Evolutionary conservation across 2,888 invertebrate genomes (phyloP).

Genomic region (Taenaris catops): DNA sequence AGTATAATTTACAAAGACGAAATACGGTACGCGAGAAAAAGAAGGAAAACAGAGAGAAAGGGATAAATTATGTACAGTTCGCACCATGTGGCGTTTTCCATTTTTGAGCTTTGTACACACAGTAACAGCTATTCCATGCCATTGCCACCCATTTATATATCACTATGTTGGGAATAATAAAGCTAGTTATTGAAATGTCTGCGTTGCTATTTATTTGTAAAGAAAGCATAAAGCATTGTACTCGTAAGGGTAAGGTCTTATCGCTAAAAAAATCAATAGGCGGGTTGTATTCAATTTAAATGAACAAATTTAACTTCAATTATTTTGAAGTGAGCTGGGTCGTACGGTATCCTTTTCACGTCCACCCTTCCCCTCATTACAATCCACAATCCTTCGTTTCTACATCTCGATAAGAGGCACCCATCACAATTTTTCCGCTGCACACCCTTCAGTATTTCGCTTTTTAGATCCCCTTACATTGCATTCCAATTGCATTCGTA

Average conservation of each 20-base stretch:
- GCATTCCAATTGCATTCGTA: constrained; percentile 70
- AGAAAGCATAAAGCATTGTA: not conserved
- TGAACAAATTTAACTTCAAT: constrained; percentile 78
- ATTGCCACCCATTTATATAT: too few relatives aligned
- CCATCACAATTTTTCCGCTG: constrained; percentile 63
- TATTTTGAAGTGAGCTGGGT: constrained; percentile 71
- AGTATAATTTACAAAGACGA: too few relatives aligned
- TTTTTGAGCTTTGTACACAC: too few relatives aligned
- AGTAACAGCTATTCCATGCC: too few relatives aligned
- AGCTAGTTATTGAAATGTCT: too few relatives aligned
- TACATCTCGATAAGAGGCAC: constrained; percentile 71
- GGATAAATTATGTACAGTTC: too few relatives aligned
- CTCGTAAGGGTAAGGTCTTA: constrained; percentile 15
- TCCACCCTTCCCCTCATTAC: constrained; percentile 72
- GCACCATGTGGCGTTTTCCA: too few relatives aligned
- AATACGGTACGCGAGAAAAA: too few relatives aligned
- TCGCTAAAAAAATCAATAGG: constrained; percentile 27
- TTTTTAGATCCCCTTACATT: constrained; percentile 64
- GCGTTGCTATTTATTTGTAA: constrained; percentile 5
- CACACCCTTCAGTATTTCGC: constrained; percentile 48
- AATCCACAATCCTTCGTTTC: constrained; percentile 67
- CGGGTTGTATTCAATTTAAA: constrained; percentile 53
- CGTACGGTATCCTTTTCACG: constrained; percentile 68
- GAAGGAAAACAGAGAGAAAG: too few relatives aligned
- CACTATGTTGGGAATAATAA: too few relatives aligned